These are phyloP conservation scores for Leptonema lineaticorne DNA, from an alignment of 1,140 invertebrate genomes.

Conservation along the genomic window DNA sequence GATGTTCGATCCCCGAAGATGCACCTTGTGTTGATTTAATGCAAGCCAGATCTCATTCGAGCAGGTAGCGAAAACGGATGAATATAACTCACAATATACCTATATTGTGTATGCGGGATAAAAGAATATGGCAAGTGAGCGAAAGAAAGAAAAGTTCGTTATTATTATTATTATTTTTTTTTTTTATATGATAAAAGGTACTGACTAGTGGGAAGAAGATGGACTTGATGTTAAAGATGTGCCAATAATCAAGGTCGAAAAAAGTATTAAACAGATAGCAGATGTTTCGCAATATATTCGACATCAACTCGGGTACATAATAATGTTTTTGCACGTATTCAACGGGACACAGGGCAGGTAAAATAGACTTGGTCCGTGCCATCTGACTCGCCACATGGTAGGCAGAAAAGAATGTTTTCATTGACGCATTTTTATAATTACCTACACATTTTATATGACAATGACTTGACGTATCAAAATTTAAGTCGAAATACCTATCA, in stretches of 20 bases:
- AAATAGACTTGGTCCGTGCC: slow-evolving; percentile 24
- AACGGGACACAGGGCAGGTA: background rate
- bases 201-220: background rate
- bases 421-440: too few relatives aligned
- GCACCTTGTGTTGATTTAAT: slow-evolving; percentile 43
- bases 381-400: slow-evolving; percentile 26
- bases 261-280: slow-evolving; percentile 24
- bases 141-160: background rate
- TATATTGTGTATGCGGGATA: slow-evolving; percentile 15
- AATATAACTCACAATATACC: slow-evolving; percentile 5
- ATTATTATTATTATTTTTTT: too few relatives aligned
- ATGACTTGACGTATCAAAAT: too few relatives aligned
- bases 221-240: background rate
- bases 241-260: background rate
- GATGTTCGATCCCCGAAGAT: slow-evolving; percentile 40
- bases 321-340: slow-evolving; percentile 11
- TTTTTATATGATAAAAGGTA: background rate
- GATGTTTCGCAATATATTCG: slow-evolving; percentile 35
- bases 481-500: too few relatives aligned
- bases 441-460: too few relatives aligned
- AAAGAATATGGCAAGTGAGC: background rate
- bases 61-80: slow-evolving; percentile 42
- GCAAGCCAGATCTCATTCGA: slow-evolving; percentile 28
- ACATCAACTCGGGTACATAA: slow-evolving; percentile 15
- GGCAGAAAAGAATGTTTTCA: background rate